Evolutionary conservation across 2,113 vertebrate species (phyloP), one percentile per base, ranked within the genome.

Genomic region (Lamprologus sp.): DNA sequence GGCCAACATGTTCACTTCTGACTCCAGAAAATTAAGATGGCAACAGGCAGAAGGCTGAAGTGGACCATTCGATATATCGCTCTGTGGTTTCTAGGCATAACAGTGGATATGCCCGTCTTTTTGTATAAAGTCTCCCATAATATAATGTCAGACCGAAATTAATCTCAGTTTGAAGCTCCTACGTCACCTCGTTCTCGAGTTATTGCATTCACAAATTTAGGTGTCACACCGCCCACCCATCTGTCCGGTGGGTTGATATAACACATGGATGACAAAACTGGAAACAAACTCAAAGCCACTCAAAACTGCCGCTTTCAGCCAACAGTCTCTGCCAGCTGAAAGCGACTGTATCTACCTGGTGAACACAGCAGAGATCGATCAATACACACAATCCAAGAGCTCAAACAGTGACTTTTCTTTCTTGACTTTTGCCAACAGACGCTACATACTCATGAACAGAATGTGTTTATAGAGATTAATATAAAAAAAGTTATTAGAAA

Each of bases 111-210:
- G 23, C 4, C 23, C 0, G 1, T 7, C 21, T 17, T 73, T 73
- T 45, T 68, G 21, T 15, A 45, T 7, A 47, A 28, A 75, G 23
- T 49, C 42, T 77, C 26, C 19, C 1, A 2, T 68, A 68, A 37
- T 37, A 68, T 0, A 37, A 37, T 4, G 60, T 37, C 21, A 26
- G 13, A 2, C 40, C 0, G 2, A 73, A 42, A 45, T 26, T 2
- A 77, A 77, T 49, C 14, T 75, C 31, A 65, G 31, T n/a, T 65
- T 65, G 31, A 65, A 65, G 60, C 60, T 65, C 31, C 60, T 3
- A 12, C 31, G 10, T 65, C 60, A 37, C 60, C 6, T 65, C 17
- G 0, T 0, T 65, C 60, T 37, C 17, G 4, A 37, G 17, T 37
- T 65, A 65, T 12, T 35, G 17, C 58, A 7, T n/a, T 65, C 19